Conservation (phyloP, 2,888 invertebrate genomes). For the Prostheceraeus crozeri region DNA sequence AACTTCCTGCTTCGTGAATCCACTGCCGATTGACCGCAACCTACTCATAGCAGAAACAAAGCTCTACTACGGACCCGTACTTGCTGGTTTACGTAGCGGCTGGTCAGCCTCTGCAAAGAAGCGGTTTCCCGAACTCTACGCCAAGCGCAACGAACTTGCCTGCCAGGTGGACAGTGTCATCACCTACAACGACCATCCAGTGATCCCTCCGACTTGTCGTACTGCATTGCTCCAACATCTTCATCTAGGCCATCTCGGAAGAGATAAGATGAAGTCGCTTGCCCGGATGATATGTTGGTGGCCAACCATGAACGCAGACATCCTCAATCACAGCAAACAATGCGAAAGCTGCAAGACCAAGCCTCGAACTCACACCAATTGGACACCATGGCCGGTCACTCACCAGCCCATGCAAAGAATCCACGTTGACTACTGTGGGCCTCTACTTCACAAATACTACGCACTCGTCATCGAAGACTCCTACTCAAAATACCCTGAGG, state of each 20-base stretch:
- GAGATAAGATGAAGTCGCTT: constrained; percentile 14
- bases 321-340: background rate
- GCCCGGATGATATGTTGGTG: constrained; percentile 19
- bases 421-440: constrained; percentile 18
- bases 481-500: constrained; percentile 9
- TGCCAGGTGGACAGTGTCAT: no score
- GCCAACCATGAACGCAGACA: constrained; percentile 16
- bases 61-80: constrained; percentile 1
- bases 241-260: constrained; percentile 2
- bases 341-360: constrained; percentile 5
- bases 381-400: constrained; percentile 12
- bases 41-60: constrained; percentile 10
- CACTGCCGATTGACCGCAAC: constrained; percentile 2
- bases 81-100: background rate
- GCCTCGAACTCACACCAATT: constrained; percentile 8
- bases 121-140: constrained; percentile 13
- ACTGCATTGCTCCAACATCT: background rate
- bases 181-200: no score
- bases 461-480: constrained; percentile 13
- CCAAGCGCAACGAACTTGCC: no score
- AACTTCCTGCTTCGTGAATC: background rate
- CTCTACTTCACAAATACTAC: background rate
- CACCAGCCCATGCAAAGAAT: constrained; percentile 17
- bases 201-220: no score
- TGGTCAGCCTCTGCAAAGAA: constrained; percentile 21